Evolutionary conservation across 2,797 vertebrate genomes (phyloP), one percentile per base, ranked within the genome.

Genomic region (Lacerta agilis): DNA sequence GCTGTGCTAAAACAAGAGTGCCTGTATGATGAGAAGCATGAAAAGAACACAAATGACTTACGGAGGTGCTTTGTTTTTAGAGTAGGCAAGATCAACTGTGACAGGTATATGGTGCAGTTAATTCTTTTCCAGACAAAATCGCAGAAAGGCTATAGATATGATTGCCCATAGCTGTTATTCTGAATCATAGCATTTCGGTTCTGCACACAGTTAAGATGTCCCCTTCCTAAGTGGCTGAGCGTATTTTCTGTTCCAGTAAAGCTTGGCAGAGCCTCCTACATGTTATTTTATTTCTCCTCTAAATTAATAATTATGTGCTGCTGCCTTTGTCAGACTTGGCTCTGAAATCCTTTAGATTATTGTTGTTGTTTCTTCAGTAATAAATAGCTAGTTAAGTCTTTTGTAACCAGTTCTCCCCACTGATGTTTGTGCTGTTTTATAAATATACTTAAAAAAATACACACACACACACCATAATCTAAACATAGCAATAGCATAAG

Each of bases 271-370:
- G 94, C 88, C 93, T 93, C 96, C 96, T 94, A 95, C 95, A 85
- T 79, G 83, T 93, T 96, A 89, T 95, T 96, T 96, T 95, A 96
- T 97, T 96, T 91, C 90, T 91, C 88, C 91, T 93, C 92, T 91
- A 94, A 96, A 96, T 96, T 95, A 93, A 92, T 90, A 79, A 89
- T 96, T 91, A 89, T 94, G 81, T 92, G 81, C 91, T 89, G 88
- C 88, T 93, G 95, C 11, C 94, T 90, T 83, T 92, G 88, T 91
- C 86, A 90, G 88, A 94, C 27, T 90, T 92, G 93, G 91, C 94
- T 92, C 94, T 92, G 90, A 93, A 93, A 95, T 89, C 78, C 82
- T 86, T 87, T 85, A 29, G 1, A 49, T 49, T 36, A 58, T 58
- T 33, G 18, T 33, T 17, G 64, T 66, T 29, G 23, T 55, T 86